Conservation (phyloP, 2,113 vertebrate genomes). For the Erythrocercus mccallii region DNA sequence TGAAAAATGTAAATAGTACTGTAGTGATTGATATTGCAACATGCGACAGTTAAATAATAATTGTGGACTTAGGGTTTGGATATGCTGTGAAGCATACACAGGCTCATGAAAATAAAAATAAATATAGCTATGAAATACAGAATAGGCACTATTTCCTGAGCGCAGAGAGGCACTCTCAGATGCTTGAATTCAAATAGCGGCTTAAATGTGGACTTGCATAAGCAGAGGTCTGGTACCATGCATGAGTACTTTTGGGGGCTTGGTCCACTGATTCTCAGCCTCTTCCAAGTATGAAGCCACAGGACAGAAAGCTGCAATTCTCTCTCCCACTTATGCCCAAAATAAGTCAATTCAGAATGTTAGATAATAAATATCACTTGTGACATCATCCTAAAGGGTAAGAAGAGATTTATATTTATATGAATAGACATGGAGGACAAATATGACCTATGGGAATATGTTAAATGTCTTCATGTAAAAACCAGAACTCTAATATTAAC, state of each 20-base stretch:
- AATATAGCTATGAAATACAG: neutral
- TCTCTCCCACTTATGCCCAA: neutral
- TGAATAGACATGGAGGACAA: conserved; percentile 41
- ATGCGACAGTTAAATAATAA: neutral
- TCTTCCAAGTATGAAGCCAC: neutral
- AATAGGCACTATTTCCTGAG: neutral
- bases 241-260: neutral
- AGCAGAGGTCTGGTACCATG: neutral
- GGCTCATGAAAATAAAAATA: neutral
- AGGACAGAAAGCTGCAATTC: neutral
- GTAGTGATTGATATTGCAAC: neutral
- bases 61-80: neutral
- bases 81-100: neutral
- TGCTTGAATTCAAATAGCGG: neutral
- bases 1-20: neutral
- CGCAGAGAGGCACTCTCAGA: neutral
- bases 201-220: neutral
- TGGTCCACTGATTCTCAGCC: neutral
- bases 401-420: conserved; percentile 40
- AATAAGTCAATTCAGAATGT: conserved; percentile 5
- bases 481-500: conserved; percentile 5
- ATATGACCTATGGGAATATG: conserved; percentile 49
- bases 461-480: conserved; percentile 46
- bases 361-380: conserved; percentile 47
- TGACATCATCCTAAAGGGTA: conserved; percentile 65